Percentiles rank a stretch among this genome's conserved stretches.
Evolutionary conservation across 2,797 vertebrate species (phyloP).

Genomic region (Margarornis squamiger): DNA sequence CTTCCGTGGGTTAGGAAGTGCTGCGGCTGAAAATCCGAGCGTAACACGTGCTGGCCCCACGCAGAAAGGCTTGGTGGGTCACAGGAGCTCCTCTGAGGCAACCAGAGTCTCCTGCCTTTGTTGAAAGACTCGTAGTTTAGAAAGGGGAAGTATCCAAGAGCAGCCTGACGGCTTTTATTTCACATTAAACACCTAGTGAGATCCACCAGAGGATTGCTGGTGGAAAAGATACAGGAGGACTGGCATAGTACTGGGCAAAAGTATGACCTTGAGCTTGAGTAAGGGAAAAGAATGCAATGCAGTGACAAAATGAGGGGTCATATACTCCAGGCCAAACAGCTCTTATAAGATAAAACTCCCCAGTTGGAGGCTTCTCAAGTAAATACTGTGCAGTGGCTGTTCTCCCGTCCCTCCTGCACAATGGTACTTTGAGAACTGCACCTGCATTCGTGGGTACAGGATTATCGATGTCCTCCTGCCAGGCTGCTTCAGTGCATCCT

Average conservation of each 20-base stretch:
- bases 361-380: not conserved
- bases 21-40: not conserved
- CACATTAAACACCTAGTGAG: not conserved
- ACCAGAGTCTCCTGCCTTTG: not conserved
- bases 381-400: not conserved
- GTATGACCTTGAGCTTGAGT: constrained; percentile 22
- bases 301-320: not conserved
- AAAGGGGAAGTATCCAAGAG: not conserved
- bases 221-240: not conserved
- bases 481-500: not conserved
- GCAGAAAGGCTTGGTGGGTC: not conserved
- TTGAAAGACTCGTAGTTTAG: not conserved
- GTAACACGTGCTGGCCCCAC: not conserved
- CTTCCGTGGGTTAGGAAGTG: not conserved
- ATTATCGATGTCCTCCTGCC: not conserved
- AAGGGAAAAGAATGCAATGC: not conserved
- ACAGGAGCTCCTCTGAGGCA: not conserved
- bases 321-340: not conserved
- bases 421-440: not conserved
- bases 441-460: not conserved
- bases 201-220: not conserved
- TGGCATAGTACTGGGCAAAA: not conserved
- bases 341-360: not conserved
- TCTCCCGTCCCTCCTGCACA: not conserved
- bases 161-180: not conserved